Conservation (phyloP, 2,797 vertebrate genomes). For the Muraenolepis orangiensis region DNA sequence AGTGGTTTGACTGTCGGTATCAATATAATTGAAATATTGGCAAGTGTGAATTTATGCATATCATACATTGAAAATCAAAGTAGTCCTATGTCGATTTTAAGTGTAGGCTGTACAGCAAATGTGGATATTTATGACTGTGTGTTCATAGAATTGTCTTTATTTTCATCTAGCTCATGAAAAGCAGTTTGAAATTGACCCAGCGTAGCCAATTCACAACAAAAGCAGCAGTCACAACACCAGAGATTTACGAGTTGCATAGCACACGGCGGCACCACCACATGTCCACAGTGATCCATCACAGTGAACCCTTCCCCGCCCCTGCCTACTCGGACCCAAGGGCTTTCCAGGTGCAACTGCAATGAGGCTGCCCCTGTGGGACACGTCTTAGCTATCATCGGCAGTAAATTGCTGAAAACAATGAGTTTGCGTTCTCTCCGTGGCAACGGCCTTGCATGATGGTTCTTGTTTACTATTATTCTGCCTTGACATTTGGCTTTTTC, state of each 20-base stretch:
- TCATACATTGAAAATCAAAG: neutral
- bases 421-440: constrained; percentile 23
- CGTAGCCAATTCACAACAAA: constrained; percentile 29
- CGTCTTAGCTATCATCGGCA: constrained; percentile 16
- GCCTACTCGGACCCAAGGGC: constrained; percentile 31
- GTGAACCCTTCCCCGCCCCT: constrained; percentile 15
- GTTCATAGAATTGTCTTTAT: neutral
- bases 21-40: neutral
- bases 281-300: constrained; percentile 43
- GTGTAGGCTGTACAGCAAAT: neutral
- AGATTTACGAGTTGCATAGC: constrained; percentile 26
- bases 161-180: constrained; percentile 10
- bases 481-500: constrained; percentile 44
- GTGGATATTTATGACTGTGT: constrained; percentile 1
- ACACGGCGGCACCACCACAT: constrained; percentile 40
- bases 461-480: constrained; percentile 26
- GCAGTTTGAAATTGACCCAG: constrained; percentile 14
- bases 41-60: neutral
- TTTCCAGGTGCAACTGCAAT: constrained; percentile 16
- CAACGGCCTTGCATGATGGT: constrained; percentile 30
- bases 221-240: constrained; percentile 22
- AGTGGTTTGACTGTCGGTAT: neutral
- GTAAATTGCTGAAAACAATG: constrained; percentile 47
- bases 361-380: constrained; percentile 37
- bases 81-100: neutral